phyloP scores from a whole-genome alignment of 2,113 vertebrate genomes.

The Zosterops borbonicus region DNA sequence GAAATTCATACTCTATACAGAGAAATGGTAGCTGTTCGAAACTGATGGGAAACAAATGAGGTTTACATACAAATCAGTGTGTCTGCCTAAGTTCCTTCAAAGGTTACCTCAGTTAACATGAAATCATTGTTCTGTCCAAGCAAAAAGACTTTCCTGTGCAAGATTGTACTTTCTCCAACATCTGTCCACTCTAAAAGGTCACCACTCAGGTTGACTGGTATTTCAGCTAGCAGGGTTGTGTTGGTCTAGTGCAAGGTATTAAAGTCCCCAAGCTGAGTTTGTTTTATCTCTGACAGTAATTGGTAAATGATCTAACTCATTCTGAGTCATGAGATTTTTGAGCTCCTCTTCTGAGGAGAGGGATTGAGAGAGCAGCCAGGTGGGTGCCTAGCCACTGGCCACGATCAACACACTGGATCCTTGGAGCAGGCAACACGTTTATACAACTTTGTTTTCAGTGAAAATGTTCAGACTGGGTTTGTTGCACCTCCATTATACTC shows the following conservation, averaged over 20 bases:
- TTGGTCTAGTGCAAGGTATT: neutral
- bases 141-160: neutral
- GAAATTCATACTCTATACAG: neutral
- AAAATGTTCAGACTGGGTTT: neutral
- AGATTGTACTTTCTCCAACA: neutral
- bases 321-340: neutral
- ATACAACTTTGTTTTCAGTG: neutral
- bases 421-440: neutral
- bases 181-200: neutral
- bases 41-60: neutral
- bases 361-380: neutral
- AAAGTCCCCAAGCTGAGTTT: neutral
- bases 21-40: neutral
- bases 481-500: neutral
- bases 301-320: neutral
- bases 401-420: neutral
- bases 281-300: neutral
- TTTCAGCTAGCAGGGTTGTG: neutral
- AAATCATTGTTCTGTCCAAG: neutral
- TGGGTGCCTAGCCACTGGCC: neutral
- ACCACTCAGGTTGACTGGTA: neutral
- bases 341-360: neutral
- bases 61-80: neutral
- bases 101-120: neutral
- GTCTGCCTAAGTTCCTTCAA: neutral